Base-by-base conservation (phyloP, 2,113 vertebrate genomes). In the Hyperopisus bebe region DNA sequence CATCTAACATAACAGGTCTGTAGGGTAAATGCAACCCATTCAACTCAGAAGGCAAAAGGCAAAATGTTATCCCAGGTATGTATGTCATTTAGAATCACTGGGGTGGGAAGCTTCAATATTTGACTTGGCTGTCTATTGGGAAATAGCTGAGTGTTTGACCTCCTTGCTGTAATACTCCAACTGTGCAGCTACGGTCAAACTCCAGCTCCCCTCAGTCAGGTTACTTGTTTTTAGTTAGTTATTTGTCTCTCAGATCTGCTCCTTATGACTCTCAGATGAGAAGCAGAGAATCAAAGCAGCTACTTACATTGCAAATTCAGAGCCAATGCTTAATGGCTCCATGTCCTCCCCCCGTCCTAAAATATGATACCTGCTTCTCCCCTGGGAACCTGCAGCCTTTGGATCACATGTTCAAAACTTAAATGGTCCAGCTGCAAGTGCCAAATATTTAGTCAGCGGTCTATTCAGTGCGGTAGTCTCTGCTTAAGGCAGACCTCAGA, bases 91-190 rank as follows among this genome's bases (percentile, higher is more conserved):
- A 21, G 31, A 6, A n/a, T 17, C 27, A 53, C 85, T 39, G 47
- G 17, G 1, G 31, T 55, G 47, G 53, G 86, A 88, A 58, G 53
- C 35, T 44, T 66, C 53, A 88, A 88, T 88, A 62, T 88, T 44
- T 88, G 35, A 42, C 51, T 87, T 87, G n/a, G 31, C 13, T 87
- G 48, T 85, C 82, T 27, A 53, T 88, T 88, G 35, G 86, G 87
- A 58, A 58, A 62, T 9, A 42, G 87, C 39, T 3, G 15, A 53
- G 7, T 88, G 15, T 66, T 31, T 88, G 87, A 46, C 31, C 82
- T 24, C 44, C 44, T 27, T 47, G 48, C 8, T 53, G 35, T 66
- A n/a, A 66, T 24, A 10, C 55, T 88, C 87, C 87, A 88, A 88
- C 53, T 66, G 51, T 21, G 53, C 35, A 88, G 19, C 17, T 35